phyloP scores from a whole-genome alignment of 2,797 vertebrate genomes.

The Leuciscus waleckii region DNA sequence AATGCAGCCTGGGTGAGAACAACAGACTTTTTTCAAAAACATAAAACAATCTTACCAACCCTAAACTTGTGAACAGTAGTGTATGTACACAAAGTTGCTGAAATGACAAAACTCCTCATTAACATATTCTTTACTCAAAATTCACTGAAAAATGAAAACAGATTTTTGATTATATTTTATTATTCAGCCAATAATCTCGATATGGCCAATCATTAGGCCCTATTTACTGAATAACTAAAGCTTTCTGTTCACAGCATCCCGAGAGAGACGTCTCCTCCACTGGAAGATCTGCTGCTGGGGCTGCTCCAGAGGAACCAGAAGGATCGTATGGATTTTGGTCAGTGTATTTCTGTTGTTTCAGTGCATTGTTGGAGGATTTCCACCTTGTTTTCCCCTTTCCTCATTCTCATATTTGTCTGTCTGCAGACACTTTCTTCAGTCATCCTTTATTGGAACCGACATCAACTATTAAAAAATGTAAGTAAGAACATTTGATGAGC shows the following conservation, averaged over 20 bases:
- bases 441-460: slow-evolving; percentile 93
- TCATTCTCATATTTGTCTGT: slow-evolving; percentile 1
- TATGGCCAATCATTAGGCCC: background rate
- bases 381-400: background rate
- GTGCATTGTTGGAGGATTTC: background rate
- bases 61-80: background rate
- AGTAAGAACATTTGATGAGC: slow-evolving; percentile 63
- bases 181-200: background rate
- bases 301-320: slow-evolving; percentile 97
- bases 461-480: slow-evolving; percentile 92
- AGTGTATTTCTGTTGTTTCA: slow-evolving; percentile 61
- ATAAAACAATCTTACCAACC: background rate
- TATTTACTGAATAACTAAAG: slow-evolving; percentile 26
- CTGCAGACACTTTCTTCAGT: slow-evolving; percentile 90
- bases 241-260: slow-evolving; percentile 84
- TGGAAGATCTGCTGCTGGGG: slow-evolving; percentile 87
- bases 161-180: background rate
- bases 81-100: background rate
- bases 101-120: background rate
- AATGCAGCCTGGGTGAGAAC: too few relatives aligned
- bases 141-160: background rate
- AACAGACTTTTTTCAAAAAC: background rate
- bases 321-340: slow-evolving; percentile 96
- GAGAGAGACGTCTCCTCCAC: slow-evolving; percentile 90
- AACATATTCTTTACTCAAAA: background rate